phyloP scores from a whole-genome alignment of 2,113 vertebrate species.

The Eurypyga helias region DNA sequence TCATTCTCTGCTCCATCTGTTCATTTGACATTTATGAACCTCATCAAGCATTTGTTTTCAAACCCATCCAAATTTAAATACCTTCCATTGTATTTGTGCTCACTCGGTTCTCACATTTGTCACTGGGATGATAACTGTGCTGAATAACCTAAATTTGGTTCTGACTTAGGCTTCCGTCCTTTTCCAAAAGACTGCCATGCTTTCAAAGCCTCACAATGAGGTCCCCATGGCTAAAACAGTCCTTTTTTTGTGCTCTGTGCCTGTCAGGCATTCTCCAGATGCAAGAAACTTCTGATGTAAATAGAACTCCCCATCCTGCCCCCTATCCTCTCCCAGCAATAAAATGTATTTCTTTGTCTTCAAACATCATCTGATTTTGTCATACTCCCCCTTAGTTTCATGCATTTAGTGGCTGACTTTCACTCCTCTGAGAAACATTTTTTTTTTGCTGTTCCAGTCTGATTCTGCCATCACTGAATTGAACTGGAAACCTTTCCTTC shows the following conservation, averaged over 20 bases:
- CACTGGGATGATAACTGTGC: not conserved
- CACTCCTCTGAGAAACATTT: not conserved
- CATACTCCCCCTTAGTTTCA: not conserved
- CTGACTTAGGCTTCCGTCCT: not conserved
- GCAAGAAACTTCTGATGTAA: not conserved
- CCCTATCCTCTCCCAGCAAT: not conserved
- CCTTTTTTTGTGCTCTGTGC: not conserved
- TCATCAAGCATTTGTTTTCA: slow-evolving; percentile 74
- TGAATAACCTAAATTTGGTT: slow-evolving; percentile 14
- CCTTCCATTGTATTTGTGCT: slow-evolving; percentile 64
- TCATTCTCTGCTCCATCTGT: slow-evolving; percentile 72
- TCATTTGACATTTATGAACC: slow-evolving; percentile 69
- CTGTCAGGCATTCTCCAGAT: slow-evolving; percentile 4
- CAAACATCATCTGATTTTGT: not conserved
- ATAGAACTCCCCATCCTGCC: not conserved
- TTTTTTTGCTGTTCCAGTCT: not conserved
- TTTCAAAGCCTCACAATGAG: slow-evolving; percentile 3
- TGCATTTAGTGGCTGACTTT: not conserved
- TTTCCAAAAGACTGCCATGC: not conserved
- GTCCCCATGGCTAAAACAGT: not conserved
- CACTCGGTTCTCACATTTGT: slow-evolving; percentile 40
- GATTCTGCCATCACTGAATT: not conserved
- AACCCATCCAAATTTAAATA: slow-evolving; percentile 68
- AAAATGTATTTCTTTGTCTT: slow-evolving; percentile 11
- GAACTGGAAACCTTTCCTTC: not conserved